These are phyloP conservation scores for Astur gentilis DNA, from an alignment of 2,113 vertebrate genomes.

Conservation along the genomic window DNA sequence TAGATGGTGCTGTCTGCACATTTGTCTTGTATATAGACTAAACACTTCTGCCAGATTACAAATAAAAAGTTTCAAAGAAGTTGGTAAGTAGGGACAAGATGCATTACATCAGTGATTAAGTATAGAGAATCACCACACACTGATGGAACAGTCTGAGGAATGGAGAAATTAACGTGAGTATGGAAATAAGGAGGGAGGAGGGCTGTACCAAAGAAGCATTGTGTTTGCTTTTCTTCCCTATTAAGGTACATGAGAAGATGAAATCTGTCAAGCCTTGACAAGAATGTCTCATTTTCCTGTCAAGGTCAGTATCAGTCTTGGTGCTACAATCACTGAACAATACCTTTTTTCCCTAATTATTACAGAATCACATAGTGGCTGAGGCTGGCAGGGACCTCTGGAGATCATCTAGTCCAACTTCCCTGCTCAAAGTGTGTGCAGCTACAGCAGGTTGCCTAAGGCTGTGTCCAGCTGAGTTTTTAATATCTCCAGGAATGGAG, in stretches of 20 bases:
- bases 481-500: background rate
- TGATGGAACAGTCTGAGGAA: background rate
- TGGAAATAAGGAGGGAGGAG: background rate
- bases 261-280: background rate
- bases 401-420: background rate
- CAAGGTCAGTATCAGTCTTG: background rate
- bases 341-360: background rate
- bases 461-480: background rate
- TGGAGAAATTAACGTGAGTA: background rate
- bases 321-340: background rate
- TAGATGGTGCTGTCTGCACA: background rate
- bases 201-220: fast-evolving
- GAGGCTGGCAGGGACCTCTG: background rate
- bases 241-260: background rate
- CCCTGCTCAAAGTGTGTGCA: background rate
- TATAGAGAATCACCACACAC: background rate
- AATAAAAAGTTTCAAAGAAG: background rate
- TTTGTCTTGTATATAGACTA: background rate
- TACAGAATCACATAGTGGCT: background rate
- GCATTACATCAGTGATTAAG: background rate
- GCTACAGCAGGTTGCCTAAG: background rate
- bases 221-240: background rate
- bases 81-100: background rate
- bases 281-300: background rate
- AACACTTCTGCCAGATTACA: background rate